Evolutionary conservation across 2,888 invertebrate species (phyloP), one percentile per base, ranked within the genome.

Genomic region (Timandra comae): DNA sequence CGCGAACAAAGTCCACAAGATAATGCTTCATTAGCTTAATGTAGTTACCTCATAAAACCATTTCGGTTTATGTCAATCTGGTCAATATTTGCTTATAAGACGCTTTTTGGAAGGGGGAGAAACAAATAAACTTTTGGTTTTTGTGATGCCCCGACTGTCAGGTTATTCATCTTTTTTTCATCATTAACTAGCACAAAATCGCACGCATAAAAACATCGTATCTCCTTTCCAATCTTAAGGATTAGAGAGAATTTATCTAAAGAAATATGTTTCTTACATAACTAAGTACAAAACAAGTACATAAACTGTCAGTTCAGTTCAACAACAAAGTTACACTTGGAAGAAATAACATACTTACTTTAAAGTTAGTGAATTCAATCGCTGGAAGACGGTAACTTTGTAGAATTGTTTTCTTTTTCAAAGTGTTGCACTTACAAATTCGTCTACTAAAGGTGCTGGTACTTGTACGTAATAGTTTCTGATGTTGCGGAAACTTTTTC

Each of bases 331-430:
- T 76, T 71, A 57, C 52, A 54, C 49, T 56, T 57, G 56, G 58
- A 77, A 76, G 74, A 78, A 74, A 70, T 79, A 81, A 79, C 79
- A 76, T 72, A 76, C 71, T 80, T 72, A 76, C 71, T 80, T 78
- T 72, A 70, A 76, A 81, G 64, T 79, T 78, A 61, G 67, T 51
- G 71, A 77, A 76, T 74, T 76, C 77, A 76, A 79, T 78, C 75
- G 74, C 57, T 63, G 53, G 65, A 58, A 73, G 72, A 74, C 68
- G 65, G 60, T 54, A 75, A 78, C 65, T 79, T 77, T 59, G 57
- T 56, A 57, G 70, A 67, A 75, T 74, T 76, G 76, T 79, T 78
- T 75, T 72, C 73, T 77, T 75, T 71, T 61, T 66, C 63, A 62
- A 70, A 70, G 63, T 66, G 66, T 67, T 61, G 63, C 70, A 64